Percentiles rank a stretch among this genome's conserved stretches.
phyloP scores from a whole-genome alignment of 92 coral and sea anemone genomes.

The Blastomussa wellsi region DNA sequence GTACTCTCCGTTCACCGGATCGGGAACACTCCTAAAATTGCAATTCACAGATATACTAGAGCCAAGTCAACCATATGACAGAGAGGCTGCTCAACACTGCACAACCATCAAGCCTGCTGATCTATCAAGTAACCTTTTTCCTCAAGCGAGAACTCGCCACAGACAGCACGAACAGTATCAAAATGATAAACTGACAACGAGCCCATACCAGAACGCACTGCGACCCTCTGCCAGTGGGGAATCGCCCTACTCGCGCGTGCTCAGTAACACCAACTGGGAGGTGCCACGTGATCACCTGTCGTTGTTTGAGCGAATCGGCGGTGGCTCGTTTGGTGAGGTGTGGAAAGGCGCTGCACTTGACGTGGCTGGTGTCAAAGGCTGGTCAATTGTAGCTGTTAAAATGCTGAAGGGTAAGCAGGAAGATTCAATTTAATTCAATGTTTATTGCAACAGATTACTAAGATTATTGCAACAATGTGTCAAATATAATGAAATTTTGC shows the following conservation, averaged over 20 bases:
- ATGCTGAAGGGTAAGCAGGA: conserved; percentile 38
- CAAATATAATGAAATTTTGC: too few relatives aligned
- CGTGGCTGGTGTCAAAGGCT: conserved; percentile 4
- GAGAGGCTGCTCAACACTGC: background rate
- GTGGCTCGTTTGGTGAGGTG: conserved; percentile 39
- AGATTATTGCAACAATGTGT: too few relatives aligned
- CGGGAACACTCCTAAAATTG: background rate
- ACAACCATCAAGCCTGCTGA: background rate
- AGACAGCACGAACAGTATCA: background rate
- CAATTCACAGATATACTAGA: background rate
- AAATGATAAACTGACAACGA: background rate
- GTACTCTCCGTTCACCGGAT: background rate
- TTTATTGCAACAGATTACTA: too few relatives aligned
- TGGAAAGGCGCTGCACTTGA: conserved; percentile 21
- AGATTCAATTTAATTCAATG: too few relatives aligned
- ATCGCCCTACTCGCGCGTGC: background rate
- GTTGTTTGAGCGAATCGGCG: conserved; percentile 21
- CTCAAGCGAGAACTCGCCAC: background rate
- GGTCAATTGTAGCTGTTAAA: conserved; percentile 40
- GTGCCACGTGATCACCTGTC: conserved; percentile 4
- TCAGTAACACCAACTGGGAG: conserved; percentile 4
- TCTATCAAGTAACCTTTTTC: background rate
- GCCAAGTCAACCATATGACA: background rate
- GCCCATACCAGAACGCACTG: background rate
- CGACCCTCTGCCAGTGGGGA: background rate